Evolutionary conservation across 2,888 invertebrate genomes (phyloP).

Genomic region (Phasia obesa): DNA sequence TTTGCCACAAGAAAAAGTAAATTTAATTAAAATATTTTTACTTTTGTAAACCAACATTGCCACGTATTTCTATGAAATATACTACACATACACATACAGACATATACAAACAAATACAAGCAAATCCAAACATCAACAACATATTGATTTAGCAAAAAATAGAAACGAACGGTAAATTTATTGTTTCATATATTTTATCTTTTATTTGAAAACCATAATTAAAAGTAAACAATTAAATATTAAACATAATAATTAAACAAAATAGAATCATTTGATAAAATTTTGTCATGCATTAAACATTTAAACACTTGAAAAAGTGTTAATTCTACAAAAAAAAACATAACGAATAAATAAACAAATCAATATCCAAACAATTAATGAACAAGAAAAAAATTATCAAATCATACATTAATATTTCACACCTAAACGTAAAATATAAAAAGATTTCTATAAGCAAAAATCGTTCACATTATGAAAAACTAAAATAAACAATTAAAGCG

Average conservation of each 20-base stretch:
- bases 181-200: neutral
- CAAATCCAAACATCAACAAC: constrained; percentile 19
- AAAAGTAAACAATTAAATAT: constrained; percentile 42
- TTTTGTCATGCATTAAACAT: constrained; percentile 30
- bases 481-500: neutral
- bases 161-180: constrained; percentile 57
- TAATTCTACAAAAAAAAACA: constrained; percentile 25
- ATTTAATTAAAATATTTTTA: constrained; percentile 48
- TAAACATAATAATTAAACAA: constrained; percentile 20
- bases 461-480: neutral
- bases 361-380: constrained; percentile 17
- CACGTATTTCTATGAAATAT: constrained; percentile 53
- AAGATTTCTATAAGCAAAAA: neutral
- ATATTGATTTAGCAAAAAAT: constrained; percentile 18
- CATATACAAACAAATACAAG: constrained; percentile 12
- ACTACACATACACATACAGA: constrained; percentile 24
- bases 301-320: constrained; percentile 32
- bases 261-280: constrained; percentile 23
- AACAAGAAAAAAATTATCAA: neutral
- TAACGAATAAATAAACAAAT: constrained; percentile 23
- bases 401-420: constrained; percentile 3
- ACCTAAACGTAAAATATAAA: neutral
- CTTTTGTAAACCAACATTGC: constrained; percentile 60
- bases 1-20: constrained; percentile 59
- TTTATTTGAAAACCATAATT: constrained; percentile 21